A percentile compares a stretch with the other conserved stretches of the same genome.
These are phyloP conservation scores for Ranitomeya variabilis DNA, from an alignment of 2,113 vertebrate genomes.

Conservation along the genomic window DNA sequence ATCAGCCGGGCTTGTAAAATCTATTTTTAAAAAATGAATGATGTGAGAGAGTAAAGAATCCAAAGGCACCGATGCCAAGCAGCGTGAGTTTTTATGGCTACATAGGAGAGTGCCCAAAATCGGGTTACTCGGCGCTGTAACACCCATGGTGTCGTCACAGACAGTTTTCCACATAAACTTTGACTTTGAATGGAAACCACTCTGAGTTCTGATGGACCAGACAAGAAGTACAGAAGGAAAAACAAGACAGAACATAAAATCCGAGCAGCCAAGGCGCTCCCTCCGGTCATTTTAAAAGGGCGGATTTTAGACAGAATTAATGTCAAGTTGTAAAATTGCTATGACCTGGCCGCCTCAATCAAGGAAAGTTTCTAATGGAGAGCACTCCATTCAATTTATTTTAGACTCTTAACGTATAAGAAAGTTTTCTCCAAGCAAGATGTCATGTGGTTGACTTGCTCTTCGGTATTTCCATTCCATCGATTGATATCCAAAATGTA, in stretches of 20 bases:
- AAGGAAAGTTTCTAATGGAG: not conserved
- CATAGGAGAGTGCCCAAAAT: constrained; percentile 18
- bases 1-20: constrained; percentile 43
- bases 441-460: not conserved
- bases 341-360: not conserved
- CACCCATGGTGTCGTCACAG: constrained; percentile 26
- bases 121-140: constrained; percentile 23
- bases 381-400: not conserved
- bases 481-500: no score
- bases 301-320: constrained; percentile 30
- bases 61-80: constrained; percentile 13
- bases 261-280: not conserved
- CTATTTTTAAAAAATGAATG: constrained; percentile 51
- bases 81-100: constrained; percentile 39
- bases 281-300: constrained; percentile 7
- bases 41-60: constrained; percentile 37
- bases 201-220: constrained; percentile 18
- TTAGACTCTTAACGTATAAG: not conserved
- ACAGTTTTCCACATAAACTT: constrained; percentile 50
- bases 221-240: constrained; percentile 25
- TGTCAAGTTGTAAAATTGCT: constrained; percentile 7
- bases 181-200: constrained; percentile 36
- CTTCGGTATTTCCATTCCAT: no score
- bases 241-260: constrained; percentile 35
- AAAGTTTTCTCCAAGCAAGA: not conserved